A percentile compares a stretch with the other conserved stretches of the same genome.
These are phyloP conservation scores for Hydroisotoma schaefferi DNA, from an alignment of 2,888 invertebrate species.

Conservation along the genomic window DNA sequence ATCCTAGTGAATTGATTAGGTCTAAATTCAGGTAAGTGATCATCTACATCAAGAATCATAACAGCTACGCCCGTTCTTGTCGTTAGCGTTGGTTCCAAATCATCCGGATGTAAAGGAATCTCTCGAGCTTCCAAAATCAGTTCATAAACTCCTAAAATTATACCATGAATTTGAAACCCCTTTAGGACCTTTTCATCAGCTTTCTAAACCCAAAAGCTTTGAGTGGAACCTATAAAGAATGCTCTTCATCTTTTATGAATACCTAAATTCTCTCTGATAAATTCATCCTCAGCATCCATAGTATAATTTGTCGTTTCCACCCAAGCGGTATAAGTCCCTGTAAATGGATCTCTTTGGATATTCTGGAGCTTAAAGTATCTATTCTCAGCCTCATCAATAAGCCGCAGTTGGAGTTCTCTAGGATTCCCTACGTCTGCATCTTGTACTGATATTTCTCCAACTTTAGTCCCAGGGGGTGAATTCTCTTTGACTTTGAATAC, in stretches of 20 bases:
- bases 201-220: too few relatives aligned
- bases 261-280: conserved; percentile 71
- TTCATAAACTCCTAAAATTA: conserved; percentile 40
- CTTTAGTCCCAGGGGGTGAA: conserved; percentile 64
- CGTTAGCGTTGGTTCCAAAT: conserved; percentile 41
- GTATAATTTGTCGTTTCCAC: conserved; percentile 63
- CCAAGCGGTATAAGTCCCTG: conserved; percentile 53
- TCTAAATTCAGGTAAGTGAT: conserved; percentile 60
- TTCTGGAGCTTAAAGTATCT: conserved; percentile 63
- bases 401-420: conserved; percentile 62
- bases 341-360: conserved; percentile 54
- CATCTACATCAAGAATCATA: conserved; percentile 74
- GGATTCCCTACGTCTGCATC: conserved; percentile 79
- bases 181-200: too few relatives aligned
- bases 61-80: conserved; percentile 60
- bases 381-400: conserved; percentile 64
- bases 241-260: too few relatives aligned
- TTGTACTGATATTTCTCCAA: conserved; percentile 58
- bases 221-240: too few relatives aligned
- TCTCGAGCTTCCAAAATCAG: conserved; percentile 47
- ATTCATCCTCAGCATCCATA: conserved; percentile 70
- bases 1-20: conserved; percentile 37
- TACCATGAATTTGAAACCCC: too few relatives aligned
- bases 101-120: conserved; percentile 41
- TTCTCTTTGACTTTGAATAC: conserved; percentile 69